These are phyloP conservation scores for Stercorarius parasiticus DNA, from an alignment of 2,113 vertebrate species.

Conservation along the genomic window DNA sequence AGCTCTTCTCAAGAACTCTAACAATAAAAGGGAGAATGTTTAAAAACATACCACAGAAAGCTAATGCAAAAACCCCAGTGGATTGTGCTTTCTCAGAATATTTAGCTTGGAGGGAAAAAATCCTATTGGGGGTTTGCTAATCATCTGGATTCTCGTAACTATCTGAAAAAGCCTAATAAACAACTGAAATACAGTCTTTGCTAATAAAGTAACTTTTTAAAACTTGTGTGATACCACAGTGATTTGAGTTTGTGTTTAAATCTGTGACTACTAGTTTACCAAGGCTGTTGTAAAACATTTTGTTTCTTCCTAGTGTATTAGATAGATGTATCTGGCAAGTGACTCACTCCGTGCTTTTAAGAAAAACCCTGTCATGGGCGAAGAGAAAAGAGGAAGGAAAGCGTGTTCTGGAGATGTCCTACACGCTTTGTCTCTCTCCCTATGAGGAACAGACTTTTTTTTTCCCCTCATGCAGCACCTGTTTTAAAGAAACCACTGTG, in stretches of 20 bases:
- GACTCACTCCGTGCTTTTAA: neutral
- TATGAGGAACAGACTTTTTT: neutral
- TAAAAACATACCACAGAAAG: neutral
- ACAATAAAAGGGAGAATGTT: neutral
- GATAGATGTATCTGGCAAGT: neutral
- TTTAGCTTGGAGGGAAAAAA: neutral
- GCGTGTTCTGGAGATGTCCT: neutral
- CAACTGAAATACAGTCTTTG: neutral
- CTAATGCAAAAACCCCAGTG: neutral
- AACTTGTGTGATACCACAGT: neutral
- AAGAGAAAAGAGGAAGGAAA: neutral
- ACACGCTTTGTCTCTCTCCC: neutral
- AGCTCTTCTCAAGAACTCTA: neutral
- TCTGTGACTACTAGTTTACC: neutral
- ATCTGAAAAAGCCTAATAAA: neutral
- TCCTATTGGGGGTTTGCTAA: neutral
- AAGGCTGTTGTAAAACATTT: neutral
- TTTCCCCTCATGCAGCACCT: fast-evolving
- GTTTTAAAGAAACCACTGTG: neutral
- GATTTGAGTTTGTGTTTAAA: neutral
- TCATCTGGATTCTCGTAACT: neutral
- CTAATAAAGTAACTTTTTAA: neutral
- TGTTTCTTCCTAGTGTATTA: neutral
- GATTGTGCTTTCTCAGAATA: neutral
- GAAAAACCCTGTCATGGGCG: neutral